These are phyloP conservation scores for Eulithis testata DNA, from an alignment of 2,888 invertebrate genomes.

Conservation along the genomic window DNA sequence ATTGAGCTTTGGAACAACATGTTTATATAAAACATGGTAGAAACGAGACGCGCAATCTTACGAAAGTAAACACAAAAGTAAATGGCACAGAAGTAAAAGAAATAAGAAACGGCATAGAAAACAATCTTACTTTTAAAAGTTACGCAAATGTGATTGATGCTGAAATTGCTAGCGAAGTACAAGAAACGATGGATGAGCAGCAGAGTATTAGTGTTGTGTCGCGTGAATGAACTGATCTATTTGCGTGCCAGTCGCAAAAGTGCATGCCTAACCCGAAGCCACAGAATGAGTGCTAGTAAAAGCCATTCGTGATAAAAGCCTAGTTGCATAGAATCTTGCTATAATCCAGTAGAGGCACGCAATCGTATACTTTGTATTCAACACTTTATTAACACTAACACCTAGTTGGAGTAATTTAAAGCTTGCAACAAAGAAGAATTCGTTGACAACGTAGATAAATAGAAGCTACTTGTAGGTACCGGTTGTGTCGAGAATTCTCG, in stretches of 20 bases:
- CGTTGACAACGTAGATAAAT: constrained; percentile 15
- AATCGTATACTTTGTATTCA: constrained; percentile 21
- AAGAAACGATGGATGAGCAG: constrained; percentile 26
- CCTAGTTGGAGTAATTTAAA: constrained; percentile 16
- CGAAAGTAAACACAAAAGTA: constrained; percentile 13
- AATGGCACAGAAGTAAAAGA: constrained; percentile 17
- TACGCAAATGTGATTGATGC: constrained; percentile 7
- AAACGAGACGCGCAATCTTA: constrained; percentile 17
- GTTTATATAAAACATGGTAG: constrained; percentile 26
- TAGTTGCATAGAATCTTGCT: constrained; percentile 16
- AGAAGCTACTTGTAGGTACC: background rate
- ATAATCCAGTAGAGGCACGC: constrained; percentile 25
- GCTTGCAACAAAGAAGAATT: constrained; percentile 20
- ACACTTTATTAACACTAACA: constrained; percentile 27
- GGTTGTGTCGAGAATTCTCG: constrained; percentile 1
- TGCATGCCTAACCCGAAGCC: constrained; percentile 26
- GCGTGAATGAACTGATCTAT: constrained; percentile 30
- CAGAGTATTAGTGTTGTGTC: constrained; percentile 16
- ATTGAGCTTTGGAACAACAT: constrained; percentile 34
- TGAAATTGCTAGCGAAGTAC: constrained; percentile 9
- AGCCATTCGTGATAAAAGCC: constrained; percentile 27
- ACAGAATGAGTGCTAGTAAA: constrained; percentile 9
- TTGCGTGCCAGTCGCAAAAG: constrained; percentile 27
- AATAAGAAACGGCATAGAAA: constrained; percentile 12
- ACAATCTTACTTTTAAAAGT: constrained; percentile 10